Evolutionary conservation across 2,113 vertebrate genomes (phyloP).

Genomic region (Dolichallabes microphthalmus): DNA sequence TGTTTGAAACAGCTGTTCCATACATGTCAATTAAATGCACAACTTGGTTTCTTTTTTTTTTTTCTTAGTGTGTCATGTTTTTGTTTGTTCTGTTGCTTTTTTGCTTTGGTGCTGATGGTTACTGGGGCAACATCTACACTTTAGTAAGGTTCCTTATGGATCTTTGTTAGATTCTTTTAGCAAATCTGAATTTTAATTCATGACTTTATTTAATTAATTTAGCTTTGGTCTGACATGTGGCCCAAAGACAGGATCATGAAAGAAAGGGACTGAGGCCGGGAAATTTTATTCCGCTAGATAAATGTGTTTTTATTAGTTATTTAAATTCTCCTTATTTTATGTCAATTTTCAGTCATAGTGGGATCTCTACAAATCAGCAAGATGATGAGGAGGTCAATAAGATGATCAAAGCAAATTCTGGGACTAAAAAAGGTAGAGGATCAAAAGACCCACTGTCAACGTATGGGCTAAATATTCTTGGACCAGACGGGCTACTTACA

Average conservation of each 20-base stretch:
- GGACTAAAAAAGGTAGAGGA: constrained; percentile 11
- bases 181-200: background rate
- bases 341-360: constrained; percentile 45
- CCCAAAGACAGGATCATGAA: background rate
- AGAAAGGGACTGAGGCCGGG: background rate
- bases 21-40: background rate
- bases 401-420: constrained; percentile 19
- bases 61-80: background rate
- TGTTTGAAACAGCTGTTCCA: background rate
- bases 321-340: constrained; percentile 6
- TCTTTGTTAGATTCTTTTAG: background rate
- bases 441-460: background rate
- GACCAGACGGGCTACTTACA: background rate
- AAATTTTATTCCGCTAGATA: background rate
- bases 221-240: background rate
- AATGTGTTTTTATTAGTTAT: constrained; percentile 20
- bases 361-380: constrained; percentile 8
- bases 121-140: background rate
- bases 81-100: background rate
- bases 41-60: no score
- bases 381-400: constrained; percentile 25
- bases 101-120: background rate
- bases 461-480: background rate
- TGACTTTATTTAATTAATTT: background rate
- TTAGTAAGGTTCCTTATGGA: background rate